phyloP scores from a whole-genome alignment of 2,113 vertebrate genomes.

The Coturnix japonica region DNA sequence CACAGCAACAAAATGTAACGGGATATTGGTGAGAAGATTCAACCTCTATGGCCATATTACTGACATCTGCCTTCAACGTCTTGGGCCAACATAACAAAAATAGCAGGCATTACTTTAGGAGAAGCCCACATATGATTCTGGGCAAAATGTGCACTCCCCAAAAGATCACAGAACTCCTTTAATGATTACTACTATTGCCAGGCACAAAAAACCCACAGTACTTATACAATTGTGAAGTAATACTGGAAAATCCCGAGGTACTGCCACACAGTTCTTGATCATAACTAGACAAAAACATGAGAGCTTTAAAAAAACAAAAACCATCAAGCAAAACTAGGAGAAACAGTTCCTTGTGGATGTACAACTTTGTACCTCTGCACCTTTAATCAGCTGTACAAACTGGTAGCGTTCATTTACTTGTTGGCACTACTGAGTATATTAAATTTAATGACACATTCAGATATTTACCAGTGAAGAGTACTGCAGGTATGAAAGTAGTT shows the following conservation, averaged over 20 bases:
- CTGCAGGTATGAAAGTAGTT: not conserved
- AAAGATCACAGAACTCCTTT: not conserved
- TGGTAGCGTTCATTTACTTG: not conserved
- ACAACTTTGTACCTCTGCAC: not conserved
- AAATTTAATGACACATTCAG: not conserved
- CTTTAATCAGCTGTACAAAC: not conserved
- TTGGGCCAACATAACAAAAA: no score
- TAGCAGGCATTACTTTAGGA: no score
- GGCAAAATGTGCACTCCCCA: not conserved
- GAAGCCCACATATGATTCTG: not conserved
- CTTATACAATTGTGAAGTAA: not conserved
- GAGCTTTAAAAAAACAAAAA: not conserved
- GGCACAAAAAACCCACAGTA: not conserved
- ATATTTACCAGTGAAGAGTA: not conserved
- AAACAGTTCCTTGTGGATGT: not conserved
- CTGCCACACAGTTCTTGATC: not conserved
- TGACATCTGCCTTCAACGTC: no score
- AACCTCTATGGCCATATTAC: no score
- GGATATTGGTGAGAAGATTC: no score
- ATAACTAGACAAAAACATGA: not conserved
- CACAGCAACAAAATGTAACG: no score
- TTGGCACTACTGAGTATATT: not conserved
- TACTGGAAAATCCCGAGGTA: not conserved
- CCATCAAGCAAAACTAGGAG: not conserved
- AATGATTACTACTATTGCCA: not conserved